Percentiles rank a stretch among this genome's conserved stretches.
phyloP scores from a whole-genome alignment of 2,888 invertebrate genomes.

The Campopleginae sp. region DNA sequence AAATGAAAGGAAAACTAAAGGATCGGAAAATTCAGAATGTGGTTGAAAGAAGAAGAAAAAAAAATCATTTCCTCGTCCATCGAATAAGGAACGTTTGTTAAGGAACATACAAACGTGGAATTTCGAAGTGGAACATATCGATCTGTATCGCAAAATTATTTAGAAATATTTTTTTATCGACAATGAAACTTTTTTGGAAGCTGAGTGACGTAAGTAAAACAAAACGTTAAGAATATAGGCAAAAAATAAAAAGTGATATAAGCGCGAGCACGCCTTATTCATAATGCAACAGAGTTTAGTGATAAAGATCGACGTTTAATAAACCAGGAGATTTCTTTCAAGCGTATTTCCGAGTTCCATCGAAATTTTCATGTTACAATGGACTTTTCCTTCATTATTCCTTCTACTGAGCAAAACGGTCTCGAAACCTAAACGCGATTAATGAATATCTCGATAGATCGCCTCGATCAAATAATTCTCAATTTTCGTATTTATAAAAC shows the following conservation, averaged over 20 bases:
- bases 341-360: slow-evolving; percentile 31
- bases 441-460: slow-evolving; percentile 44
- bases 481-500: slow-evolving; percentile 19
- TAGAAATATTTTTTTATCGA: slow-evolving; percentile 71
- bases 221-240: not conserved
- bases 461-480: slow-evolving; percentile 48
- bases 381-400: slow-evolving; percentile 34
- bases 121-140: slow-evolving; percentile 66
- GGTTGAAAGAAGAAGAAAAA: slow-evolving; percentile 33
- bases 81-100: slow-evolving; percentile 50
- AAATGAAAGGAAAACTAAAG: not conserved
- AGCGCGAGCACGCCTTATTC: slow-evolving; percentile 59
- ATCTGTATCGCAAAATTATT: slow-evolving; percentile 59
- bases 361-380: slow-evolving; percentile 46
- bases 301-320: slow-evolving; percentile 55
- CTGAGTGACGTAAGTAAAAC: slow-evolving; percentile 4
- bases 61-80: slow-evolving; percentile 44
- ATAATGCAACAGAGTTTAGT: slow-evolving; percentile 57
- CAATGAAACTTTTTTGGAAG: slow-evolving; percentile 40
- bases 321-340: slow-evolving; percentile 25
- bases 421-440: slow-evolving; percentile 1
- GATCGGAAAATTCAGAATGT: slow-evolving; percentile 46
- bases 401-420: slow-evolving; percentile 45
- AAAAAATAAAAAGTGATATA: slow-evolving; percentile 36
- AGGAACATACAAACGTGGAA: slow-evolving; percentile 53